These are phyloP conservation scores for Stenodera caucasica DNA, from an alignment of 2,888 invertebrate species.

Conservation along the genomic window DNA sequence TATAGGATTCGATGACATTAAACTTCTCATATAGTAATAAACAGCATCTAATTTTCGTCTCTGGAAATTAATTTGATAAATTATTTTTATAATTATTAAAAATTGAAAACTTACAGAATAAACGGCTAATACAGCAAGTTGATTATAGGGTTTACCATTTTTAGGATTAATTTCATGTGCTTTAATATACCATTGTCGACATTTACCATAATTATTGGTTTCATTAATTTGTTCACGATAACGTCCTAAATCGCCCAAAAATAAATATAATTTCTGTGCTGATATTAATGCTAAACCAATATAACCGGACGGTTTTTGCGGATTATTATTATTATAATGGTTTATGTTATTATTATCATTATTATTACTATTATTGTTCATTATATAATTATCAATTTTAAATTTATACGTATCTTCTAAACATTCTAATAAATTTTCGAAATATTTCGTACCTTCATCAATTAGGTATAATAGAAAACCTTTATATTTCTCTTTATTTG, in stretches of 20 bases:
- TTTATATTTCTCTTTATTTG: conserved; percentile 67
- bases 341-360: neutral
- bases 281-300: conserved; percentile 79
- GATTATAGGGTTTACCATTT: conserved; percentile 94
- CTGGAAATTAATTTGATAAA: conserved; percentile 60
- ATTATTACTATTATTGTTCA: conserved; percentile 58
- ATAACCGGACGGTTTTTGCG: conserved; percentile 67
- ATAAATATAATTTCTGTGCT: conserved; percentile 85
- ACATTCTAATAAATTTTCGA: conserved; percentile 71
- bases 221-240: conserved; percentile 86
- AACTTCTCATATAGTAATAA: conserved; percentile 93
- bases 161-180: conserved; percentile 93
- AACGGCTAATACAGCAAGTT: conserved; percentile 87
- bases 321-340: conserved; percentile 1
- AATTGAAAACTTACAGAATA: conserved; percentile 65
- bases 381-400: conserved; percentile 65
- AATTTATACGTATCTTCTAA: conserved; percentile 78
- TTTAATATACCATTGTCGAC: conserved; percentile 87
- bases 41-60: conserved; percentile 93
- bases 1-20: conserved; percentile 92
- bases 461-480: conserved; percentile 69
- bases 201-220: conserved; percentile 77
- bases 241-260: conserved; percentile 88
- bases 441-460: conserved; percentile 78
- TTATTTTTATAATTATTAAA: too few relatives aligned